A percentile compares a stretch with the other conserved stretches of the same genome.
Evolutionary conservation across 2,113 vertebrate genomes (phyloP).

Genomic region (Archocentrus centrarchus): DNA sequence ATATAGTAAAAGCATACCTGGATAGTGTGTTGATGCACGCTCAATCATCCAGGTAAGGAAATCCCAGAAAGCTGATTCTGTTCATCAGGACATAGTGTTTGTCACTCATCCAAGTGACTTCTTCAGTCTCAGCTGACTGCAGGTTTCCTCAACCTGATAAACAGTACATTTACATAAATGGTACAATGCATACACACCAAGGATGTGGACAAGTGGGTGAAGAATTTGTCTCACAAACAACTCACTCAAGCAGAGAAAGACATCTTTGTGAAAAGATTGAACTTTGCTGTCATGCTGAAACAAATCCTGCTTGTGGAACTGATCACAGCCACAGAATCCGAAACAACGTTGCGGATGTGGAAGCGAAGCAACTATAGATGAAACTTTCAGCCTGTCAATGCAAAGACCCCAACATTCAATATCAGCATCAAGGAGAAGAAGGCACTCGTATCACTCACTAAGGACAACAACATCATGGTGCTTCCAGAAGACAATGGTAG

Average conservation of each 20-base stretch:
- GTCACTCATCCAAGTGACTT: not conserved
- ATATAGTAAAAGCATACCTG: not conserved
- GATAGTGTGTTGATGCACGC: not conserved
- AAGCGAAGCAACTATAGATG: too few species aligned
- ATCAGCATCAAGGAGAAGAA: too few species aligned
- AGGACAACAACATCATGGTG: not conserved
- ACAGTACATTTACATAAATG: not conserved
- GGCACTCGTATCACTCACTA: not conserved
- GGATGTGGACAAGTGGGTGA: too few species aligned
- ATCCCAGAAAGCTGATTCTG: too few species aligned
- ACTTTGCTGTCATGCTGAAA: not conserved
- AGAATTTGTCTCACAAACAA: not conserved
- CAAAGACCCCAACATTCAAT: not conserved
- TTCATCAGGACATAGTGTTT: too few species aligned
- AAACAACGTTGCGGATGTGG: not conserved
- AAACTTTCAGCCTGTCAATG: not conserved
- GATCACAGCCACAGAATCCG: not conserved
- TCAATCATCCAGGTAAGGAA: slow-evolving; percentile 1
- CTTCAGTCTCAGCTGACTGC: not conserved
- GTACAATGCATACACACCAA: not conserved
- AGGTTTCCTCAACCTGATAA: not conserved
- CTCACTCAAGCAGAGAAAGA: not conserved
- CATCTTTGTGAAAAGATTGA: not conserved
- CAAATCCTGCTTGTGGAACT: not conserved
- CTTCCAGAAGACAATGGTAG: not conserved